phyloP scores from a whole-genome alignment of 2,113 vertebrate genomes.

The Tragelaphus scriptus region DNA sequence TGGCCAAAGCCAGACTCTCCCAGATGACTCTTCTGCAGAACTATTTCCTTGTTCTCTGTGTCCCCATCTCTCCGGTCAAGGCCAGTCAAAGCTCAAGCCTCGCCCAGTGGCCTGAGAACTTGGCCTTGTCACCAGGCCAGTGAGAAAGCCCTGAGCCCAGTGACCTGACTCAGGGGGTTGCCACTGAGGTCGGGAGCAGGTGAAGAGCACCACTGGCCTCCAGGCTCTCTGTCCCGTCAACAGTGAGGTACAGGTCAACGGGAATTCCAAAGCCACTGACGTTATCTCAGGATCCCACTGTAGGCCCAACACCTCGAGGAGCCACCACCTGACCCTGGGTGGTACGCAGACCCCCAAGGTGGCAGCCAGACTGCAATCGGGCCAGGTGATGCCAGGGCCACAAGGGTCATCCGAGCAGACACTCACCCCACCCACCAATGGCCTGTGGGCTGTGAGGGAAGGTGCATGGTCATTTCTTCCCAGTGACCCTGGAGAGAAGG shows the following conservation, averaged over 20 bases:
- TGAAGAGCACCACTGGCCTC: neutral
- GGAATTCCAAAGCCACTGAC: neutral
- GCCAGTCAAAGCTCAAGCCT: constrained; percentile 49
- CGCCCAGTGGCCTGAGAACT: neutral
- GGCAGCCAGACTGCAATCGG: neutral
- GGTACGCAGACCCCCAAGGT: too few relatives aligned
- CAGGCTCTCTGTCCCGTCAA: neutral
- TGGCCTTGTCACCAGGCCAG: neutral
- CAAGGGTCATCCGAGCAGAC: rapidly evolving
- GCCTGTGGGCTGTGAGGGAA: neutral
- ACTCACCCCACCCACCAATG: rapidly evolving
- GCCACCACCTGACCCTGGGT: neutral
- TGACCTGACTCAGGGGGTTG: neutral
- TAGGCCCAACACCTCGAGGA: neutral
- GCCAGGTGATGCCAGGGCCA: neutral
- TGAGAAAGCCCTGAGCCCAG: neutral
- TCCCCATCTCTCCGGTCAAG: constrained; percentile 50
- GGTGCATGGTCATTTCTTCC: neutral
- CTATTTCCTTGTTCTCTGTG: constrained; percentile 57
- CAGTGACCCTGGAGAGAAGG: neutral
- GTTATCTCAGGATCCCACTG: neutral
- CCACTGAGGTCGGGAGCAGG: neutral
- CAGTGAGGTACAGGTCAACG: neutral
- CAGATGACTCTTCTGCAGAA: constrained; percentile 24
- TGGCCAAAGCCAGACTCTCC: constrained; percentile 54